phyloP scores from a whole-genome alignment of 2,888 invertebrate species.

The Eristalis pertinax region DNA sequence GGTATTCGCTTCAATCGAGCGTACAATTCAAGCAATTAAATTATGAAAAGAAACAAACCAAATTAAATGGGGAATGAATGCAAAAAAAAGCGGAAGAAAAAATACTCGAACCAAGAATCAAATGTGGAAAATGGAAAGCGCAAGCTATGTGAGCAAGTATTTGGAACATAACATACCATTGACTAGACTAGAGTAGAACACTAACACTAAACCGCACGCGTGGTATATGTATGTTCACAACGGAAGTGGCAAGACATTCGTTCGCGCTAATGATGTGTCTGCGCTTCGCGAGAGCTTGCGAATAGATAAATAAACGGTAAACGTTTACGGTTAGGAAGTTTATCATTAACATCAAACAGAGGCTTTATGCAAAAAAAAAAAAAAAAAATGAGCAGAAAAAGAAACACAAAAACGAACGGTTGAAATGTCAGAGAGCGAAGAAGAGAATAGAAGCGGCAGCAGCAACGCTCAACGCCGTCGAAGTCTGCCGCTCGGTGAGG shows the following conservation, averaged over 20 bases:
- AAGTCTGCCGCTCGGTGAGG: neutral
- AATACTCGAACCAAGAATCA: neutral
- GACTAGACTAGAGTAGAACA: conserved; percentile 3
- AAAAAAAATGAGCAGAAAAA: neutral
- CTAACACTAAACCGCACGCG: neutral
- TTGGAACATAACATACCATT: conserved; percentile 39
- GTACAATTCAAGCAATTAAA: conserved; percentile 32
- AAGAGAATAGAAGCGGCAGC: neutral
- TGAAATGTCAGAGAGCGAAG: conserved; percentile 5
- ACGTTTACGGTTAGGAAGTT: conserved; percentile 41
- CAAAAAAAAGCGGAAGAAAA: neutral
- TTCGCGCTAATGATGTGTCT: conserved; percentile 22
- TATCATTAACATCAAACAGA: conserved; percentile 23
- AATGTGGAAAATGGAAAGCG: conserved; percentile 37
- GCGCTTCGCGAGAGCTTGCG: conserved; percentile 37
- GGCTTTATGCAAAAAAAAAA: conserved; percentile 16
- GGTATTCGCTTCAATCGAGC: neutral
- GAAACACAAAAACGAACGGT: neutral
- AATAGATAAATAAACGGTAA: conserved; percentile 41
- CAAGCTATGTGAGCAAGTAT: conserved; percentile 48
- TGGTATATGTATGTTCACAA: conserved; percentile 26
- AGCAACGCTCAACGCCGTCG: no score
- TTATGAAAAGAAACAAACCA: conserved; percentile 21
- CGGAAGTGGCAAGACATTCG: conserved; percentile 56
- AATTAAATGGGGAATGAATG: conserved; percentile 2